Conservation (phyloP, 2,797 vertebrate genomes). For the Kryptopterus vitreolus region DNA sequence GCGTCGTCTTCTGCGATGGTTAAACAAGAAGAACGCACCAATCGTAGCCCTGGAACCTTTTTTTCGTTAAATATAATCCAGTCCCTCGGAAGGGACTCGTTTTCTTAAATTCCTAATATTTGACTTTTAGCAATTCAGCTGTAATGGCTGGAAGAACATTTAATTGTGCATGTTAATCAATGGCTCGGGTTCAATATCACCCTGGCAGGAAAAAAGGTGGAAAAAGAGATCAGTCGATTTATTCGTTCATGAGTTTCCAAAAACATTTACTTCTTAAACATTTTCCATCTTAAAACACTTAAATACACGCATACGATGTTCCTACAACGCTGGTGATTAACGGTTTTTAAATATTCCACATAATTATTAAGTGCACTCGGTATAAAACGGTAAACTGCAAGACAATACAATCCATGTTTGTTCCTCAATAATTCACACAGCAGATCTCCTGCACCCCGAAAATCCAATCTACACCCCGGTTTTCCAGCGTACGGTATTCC, state of each 20-base stretch:
- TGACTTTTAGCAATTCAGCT: slow-evolving; percentile 13
- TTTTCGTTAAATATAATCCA: not conserved
- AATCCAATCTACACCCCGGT: slow-evolving; percentile 8
- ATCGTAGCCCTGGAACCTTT: not conserved
- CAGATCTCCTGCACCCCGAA: not conserved
- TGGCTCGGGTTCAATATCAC: slow-evolving; percentile 66
- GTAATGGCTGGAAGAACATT: slow-evolving; percentile 70
- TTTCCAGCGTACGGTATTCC: not conserved
- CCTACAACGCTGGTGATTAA: too few species aligned
- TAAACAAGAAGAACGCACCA: slow-evolving; percentile 28
- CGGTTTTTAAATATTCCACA: slow-evolving; percentile 6
- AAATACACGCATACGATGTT: too few species aligned
- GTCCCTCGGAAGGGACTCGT: not conserved
- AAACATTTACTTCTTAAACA: slow-evolving; percentile 29
- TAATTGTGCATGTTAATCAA: slow-evolving; percentile 75
- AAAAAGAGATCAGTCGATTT: slow-evolving; percentile 29
- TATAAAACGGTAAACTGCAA: not conserved
- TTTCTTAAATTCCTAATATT: slow-evolving; percentile 14
- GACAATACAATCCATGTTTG: not conserved
- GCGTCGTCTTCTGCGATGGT: slow-evolving; percentile 16
- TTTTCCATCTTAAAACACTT: slow-evolving; percentile 15
- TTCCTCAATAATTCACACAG: not conserved
- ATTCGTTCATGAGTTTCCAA: slow-evolving; percentile 43
- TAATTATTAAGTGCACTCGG: slow-evolving; percentile 12
- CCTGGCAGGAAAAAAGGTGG: slow-evolving; percentile 41